These are phyloP conservation scores for Drosophila parthenogenetica DNA, from an alignment of 2,888 invertebrate species.

Conservation along the genomic window DNA sequence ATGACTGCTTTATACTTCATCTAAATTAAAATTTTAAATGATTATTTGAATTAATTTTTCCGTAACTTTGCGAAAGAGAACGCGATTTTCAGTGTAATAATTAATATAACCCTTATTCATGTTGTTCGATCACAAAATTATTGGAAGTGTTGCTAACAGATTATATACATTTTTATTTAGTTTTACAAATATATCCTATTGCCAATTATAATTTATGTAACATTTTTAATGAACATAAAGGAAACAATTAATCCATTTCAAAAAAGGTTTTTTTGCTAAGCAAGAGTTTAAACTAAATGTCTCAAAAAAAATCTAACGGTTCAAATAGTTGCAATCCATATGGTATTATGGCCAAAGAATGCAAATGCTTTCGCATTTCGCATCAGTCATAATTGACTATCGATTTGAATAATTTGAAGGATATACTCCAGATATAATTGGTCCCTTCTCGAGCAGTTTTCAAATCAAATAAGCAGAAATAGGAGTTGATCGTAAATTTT, in stretches of 20 bases:
- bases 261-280: too few species aligned
- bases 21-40: too few species aligned
- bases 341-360: slow-evolving; percentile 19
- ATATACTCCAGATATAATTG: slow-evolving; percentile 37
- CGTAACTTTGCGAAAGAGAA: too few species aligned
- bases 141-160: too few species aligned
- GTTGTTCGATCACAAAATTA: too few species aligned
- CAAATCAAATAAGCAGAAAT: slow-evolving; percentile 23
- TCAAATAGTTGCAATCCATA: neutral
- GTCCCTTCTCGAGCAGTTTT: slow-evolving; percentile 10
- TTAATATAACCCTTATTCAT: too few species aligned
- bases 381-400: slow-evolving; percentile 72
- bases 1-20: too few species aligned
- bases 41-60: too few species aligned
- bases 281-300: neutral
- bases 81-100: too few species aligned
- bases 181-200: too few species aligned
- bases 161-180: too few species aligned
- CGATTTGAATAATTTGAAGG: slow-evolving; percentile 62
- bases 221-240: neutral
- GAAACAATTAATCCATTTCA: neutral
- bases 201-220: too few species aligned
- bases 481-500: slow-evolving; percentile 60
- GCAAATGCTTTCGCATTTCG: slow-evolving; percentile 64
- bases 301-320: slow-evolving; percentile 1